A percentile compares a stretch with the other conserved stretches of the same genome.
These are phyloP conservation scores for Mongoloraphidia duomilia DNA, from an alignment of 2,888 invertebrate species.

Conservation along the genomic window DNA sequence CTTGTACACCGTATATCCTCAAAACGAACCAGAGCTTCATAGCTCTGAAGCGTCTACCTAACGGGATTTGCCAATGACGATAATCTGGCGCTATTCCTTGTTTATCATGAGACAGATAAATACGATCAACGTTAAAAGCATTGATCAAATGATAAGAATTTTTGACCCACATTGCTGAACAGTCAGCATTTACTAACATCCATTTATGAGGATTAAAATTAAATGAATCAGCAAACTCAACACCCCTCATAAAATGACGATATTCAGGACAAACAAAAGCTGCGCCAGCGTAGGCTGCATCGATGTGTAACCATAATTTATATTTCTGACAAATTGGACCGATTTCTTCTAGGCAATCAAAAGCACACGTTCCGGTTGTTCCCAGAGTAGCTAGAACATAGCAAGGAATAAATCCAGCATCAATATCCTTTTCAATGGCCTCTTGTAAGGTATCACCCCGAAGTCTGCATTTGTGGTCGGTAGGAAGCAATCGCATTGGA, in stretches of 20 bases:
- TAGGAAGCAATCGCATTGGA: conserved; percentile 54
- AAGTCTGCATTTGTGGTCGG: conserved; percentile 51
- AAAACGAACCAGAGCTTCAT: conserved; percentile 88
- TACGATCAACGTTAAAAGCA: conserved; percentile 81
- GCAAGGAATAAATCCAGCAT: conserved; percentile 72
- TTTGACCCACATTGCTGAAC: conserved; percentile 84
- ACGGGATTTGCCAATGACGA: conserved; percentile 75
- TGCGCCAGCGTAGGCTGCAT: conserved; percentile 91
- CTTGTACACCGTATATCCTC: conserved; percentile 65
- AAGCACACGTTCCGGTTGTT: conserved; percentile 66
- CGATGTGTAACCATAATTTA: conserved; percentile 83
- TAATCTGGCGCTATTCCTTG: conserved; percentile 48
- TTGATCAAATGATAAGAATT: conserved; percentile 66
- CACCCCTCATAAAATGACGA: conserved; percentile 58
- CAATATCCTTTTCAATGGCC: conserved; percentile 61
- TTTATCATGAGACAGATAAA: conserved; percentile 67
- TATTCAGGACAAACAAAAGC: conserved; percentile 89
- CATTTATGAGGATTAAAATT: conserved; percentile 95
- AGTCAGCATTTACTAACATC: conserved; percentile 89
- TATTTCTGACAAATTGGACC: conserved; percentile 66
- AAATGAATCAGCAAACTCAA: conserved; percentile 75
- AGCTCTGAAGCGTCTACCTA: conserved; percentile 77
- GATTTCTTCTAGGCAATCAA: conserved; percentile 73
- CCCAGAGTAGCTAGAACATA: conserved; percentile 65
- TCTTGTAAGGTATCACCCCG: conserved; percentile 49